Conservation (phyloP, 2,888 invertebrate genomes). For the Caenorhabditis imperialis region DNA sequence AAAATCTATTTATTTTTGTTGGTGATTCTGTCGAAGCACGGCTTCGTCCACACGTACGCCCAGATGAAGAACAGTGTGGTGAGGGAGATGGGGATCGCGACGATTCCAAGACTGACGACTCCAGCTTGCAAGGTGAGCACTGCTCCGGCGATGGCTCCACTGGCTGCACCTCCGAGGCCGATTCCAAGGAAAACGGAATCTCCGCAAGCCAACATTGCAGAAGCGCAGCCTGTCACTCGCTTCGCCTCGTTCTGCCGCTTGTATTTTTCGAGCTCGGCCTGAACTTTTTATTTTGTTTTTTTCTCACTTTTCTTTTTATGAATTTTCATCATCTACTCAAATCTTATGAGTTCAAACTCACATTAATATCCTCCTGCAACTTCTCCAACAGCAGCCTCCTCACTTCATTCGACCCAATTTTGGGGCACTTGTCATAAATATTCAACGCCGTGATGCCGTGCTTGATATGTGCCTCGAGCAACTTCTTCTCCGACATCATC, state of each 20-base stretch:
- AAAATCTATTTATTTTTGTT: conserved; percentile 46
- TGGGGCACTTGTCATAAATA: conserved; percentile 74
- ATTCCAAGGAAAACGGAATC: conserved; percentile 75
- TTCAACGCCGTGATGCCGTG: conserved; percentile 73
- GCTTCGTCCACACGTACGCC: conserved; percentile 72
- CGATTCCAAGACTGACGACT: conserved; percentile 74
- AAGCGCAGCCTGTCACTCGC: conserved; percentile 67
- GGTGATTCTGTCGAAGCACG: conserved; percentile 54
- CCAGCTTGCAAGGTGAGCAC: conserved; percentile 74
- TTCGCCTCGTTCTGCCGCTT: conserved; percentile 75
- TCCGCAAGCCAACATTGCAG: conserved; percentile 76
- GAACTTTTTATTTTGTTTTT: no score
- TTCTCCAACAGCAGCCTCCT: conserved; percentile 68
- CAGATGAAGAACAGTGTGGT: conserved; percentile 75
- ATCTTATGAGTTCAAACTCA: no score
- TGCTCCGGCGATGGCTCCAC: conserved; percentile 71
- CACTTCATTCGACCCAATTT: conserved; percentile 73
- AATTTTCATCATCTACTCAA: no score
- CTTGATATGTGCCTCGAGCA: conserved; percentile 69
- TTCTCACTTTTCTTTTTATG: no score
- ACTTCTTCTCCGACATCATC: conserved; percentile 76
- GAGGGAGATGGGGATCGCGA: conserved; percentile 75
- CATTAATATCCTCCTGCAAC: conserved; percentile 76
- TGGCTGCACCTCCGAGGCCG: conserved; percentile 66
- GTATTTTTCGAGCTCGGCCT: conserved; percentile 76